Evolutionary conservation across 1,140 invertebrate genomes (phyloP), one percentile per base, ranked within the genome.

Genomic region (Drosophila tsacasi): DNA sequence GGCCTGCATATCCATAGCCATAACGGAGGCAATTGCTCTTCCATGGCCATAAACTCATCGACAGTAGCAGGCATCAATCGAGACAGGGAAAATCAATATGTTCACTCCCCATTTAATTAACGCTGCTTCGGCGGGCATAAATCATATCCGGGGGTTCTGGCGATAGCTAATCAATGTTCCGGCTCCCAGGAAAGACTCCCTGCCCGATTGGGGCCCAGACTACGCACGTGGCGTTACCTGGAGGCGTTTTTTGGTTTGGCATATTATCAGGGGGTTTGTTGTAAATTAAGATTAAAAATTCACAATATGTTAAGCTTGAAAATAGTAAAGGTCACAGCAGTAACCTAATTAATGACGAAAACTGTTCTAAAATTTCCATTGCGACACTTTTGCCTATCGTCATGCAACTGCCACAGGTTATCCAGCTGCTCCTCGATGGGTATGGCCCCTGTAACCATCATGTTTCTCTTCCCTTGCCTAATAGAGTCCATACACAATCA

Each of bases 101-200:
- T 50, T 44, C 37, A 67, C 66, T 59, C 42, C 42, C 66, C 44
- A 61, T 79, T 79, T 79, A 79, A 79, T 79, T 79, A 79, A 61
- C 50, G 46, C 27, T 52, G 50, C 32, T 63, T 69, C 8, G 60
- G 23, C 2, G 19, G 66, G 35, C 47, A 79, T 79, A 79, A 79
- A 79, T 79, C 55, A 79, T 39, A 39, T 15, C 42, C 30, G 39
- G 13, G 50, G 15, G 32, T 25, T 27, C n/a, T 25, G n/a, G 15
- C 71, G 54, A 72, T 73, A 61, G 30, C 71, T 61, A 73, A 74
- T 74, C 69, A 60, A 42, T 42, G 37, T 40, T 59, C 30, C 21
- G 17, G n/a, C 9, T 39, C 54, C 23, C 10, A 12, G 39, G 12
- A 17, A n/a, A 27, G 1, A 8, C 8, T 37, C 12, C 30, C 30